These are phyloP conservation scores for Enteromius radiatus DNA, from an alignment of 2,797 vertebrate genomes.

Conservation along the genomic window DNA sequence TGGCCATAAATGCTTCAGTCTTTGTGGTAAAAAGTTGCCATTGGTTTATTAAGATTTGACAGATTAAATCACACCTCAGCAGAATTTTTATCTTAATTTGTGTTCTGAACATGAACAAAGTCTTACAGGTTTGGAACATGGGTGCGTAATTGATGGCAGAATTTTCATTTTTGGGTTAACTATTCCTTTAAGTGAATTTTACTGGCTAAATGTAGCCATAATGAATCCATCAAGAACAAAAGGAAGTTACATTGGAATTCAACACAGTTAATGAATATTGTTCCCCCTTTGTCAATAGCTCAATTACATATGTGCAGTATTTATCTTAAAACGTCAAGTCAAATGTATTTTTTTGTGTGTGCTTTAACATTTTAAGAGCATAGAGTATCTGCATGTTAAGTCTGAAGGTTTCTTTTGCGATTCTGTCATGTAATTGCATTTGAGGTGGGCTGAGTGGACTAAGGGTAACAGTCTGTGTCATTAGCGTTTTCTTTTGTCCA, in stretches of 20 bases:
- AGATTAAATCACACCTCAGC: not conserved
- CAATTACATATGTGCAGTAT: not conserved
- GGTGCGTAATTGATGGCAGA: not conserved
- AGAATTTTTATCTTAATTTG: not conserved
- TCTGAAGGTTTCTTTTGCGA: not conserved
- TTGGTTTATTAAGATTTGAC: not conserved
- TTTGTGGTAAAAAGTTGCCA: not conserved
- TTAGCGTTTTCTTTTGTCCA: conserved; percentile 36
- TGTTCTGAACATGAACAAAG: not conserved
- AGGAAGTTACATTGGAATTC: not conserved
- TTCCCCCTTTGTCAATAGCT: not conserved
- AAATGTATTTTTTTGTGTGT: not conserved
- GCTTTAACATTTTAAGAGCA: not conserved
- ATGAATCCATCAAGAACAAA: not conserved
- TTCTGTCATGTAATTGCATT: conserved; percentile 21
- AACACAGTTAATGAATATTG: not conserved
- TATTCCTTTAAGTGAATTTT: not conserved
- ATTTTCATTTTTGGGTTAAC: not conserved
- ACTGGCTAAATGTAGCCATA: too few relatives aligned
- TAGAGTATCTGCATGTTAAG: not conserved
- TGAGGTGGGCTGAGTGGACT: conserved; percentile 16
- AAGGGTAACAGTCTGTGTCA: conserved; percentile 32
- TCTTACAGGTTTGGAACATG: not conserved
- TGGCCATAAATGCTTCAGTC: not conserved
- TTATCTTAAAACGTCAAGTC: not conserved